A percentile compares a stretch with the other conserved stretches of the same genome.
Evolutionary conservation across 2,113 vertebrate species (phyloP).

Genomic region (Seriola aureovittata): DNA sequence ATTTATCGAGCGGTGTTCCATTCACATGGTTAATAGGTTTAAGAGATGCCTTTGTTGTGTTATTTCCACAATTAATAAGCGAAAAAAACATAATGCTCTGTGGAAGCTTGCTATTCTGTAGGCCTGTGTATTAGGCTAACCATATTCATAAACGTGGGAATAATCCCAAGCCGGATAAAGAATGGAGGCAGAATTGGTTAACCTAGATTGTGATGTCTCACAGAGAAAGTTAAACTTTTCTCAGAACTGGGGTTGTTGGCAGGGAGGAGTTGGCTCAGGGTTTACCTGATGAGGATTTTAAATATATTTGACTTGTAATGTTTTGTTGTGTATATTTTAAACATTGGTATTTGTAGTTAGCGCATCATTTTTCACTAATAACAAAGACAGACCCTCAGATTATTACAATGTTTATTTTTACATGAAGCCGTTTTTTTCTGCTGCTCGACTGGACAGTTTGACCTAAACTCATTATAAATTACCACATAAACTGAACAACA

Average conservation of each 20-base stretch:
- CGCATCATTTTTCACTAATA: neutral
- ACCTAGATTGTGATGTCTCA: slow-evolving; percentile 61
- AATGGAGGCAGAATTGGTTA: slow-evolving; percentile 53
- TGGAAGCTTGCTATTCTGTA: slow-evolving; percentile 56
- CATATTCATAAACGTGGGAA: slow-evolving; percentile 66
- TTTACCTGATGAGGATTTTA: slow-evolving; percentile 21
- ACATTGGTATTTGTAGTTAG: neutral
- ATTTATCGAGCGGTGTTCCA: slow-evolving; percentile 89
- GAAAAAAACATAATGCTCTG: slow-evolving; percentile 65
- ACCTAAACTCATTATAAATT: neutral
- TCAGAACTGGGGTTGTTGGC: slow-evolving; percentile 10
- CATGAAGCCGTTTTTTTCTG: neutral
- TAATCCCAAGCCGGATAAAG: slow-evolving; percentile 67
- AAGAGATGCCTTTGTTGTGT: slow-evolving; percentile 89
- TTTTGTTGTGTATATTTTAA: neutral
- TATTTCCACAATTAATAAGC: slow-evolving; percentile 91
- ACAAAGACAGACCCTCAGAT: neutral
- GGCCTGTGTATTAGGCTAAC: slow-evolving; percentile 60
- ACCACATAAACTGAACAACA: neutral
- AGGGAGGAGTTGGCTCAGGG: neutral
- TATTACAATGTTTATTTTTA: neutral
- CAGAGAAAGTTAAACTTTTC: slow-evolving; percentile 53
- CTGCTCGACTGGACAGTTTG: neutral
- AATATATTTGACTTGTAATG: neutral
- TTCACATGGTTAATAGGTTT: slow-evolving; percentile 91